A percentile compares a stretch with the other conserved stretches of the same genome.
These are phyloP conservation scores for Syngnathus acus DNA, from an alignment of 2,797 vertebrate genomes.

Conservation along the genomic window DNA sequence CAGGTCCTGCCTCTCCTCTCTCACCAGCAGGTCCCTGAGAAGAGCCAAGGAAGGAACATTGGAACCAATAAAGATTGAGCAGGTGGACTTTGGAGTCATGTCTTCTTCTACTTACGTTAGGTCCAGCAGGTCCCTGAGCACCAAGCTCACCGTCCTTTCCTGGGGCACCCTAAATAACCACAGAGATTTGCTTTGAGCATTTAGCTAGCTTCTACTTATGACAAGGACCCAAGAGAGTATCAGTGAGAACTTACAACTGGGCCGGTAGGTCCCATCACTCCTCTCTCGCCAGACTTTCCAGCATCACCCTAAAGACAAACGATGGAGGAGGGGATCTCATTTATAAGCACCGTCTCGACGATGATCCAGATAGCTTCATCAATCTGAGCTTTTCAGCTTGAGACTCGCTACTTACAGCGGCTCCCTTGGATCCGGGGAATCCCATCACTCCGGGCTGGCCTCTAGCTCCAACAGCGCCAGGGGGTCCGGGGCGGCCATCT, in stretches of 20 bases:
- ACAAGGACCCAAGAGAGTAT: not conserved
- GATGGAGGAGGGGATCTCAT: not conserved
- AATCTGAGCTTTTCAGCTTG: not conserved
- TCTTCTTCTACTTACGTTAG: slow-evolving; percentile 74
- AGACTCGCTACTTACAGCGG: slow-evolving; percentile 75
- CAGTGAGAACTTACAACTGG: slow-evolving; percentile 68
- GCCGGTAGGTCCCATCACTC: slow-evolving; percentile 75
- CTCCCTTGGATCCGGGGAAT: slow-evolving; percentile 95
- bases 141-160: slow-evolving; percentile 95
- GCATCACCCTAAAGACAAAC: slow-evolving; percentile 75
- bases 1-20: slow-evolving; percentile 87
- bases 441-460: slow-evolving; percentile 98
- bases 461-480: slow-evolving; percentile 82
- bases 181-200: not conserved
- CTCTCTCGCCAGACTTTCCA: slow-evolving; percentile 91
- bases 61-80: not conserved
- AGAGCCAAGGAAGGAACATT: slow-evolving; percentile 13
- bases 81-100: not conserved
- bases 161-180: slow-evolving; percentile 68
- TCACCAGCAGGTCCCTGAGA: slow-evolving; percentile 75
- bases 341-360: not conserved
- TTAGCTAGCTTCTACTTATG: not conserved
- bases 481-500: slow-evolving; percentile 85
- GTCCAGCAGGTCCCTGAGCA: slow-evolving; percentile 81
- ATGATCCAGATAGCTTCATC: not conserved